Percentiles rank a stretch among this genome's conserved stretches.
These are phyloP conservation scores for Nibea coibor DNA, from an alignment of 2,113 vertebrate species.

Conservation along the genomic window DNA sequence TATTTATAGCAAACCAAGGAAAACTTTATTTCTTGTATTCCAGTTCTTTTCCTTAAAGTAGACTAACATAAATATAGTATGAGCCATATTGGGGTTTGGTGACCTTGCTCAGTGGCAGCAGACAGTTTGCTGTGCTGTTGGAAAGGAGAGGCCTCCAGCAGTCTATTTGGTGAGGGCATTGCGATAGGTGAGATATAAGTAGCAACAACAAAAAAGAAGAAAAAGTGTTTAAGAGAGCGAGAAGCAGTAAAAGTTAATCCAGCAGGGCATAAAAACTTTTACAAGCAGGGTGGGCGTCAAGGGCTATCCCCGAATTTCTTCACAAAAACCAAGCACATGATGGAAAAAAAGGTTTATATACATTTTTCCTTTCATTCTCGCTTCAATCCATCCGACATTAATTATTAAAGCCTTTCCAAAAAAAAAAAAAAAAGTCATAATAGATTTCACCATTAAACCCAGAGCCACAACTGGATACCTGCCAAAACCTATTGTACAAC, in stretches of 20 bases:
- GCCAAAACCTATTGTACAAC: conserved; percentile 58
- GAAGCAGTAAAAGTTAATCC: conserved; percentile 60
- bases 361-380: conserved; percentile 8
- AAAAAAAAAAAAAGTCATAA: conserved; percentile 34
- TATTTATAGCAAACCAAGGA: conserved; percentile 40
- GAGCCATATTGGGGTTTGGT: neutral
- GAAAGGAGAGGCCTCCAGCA: conserved; percentile 5
- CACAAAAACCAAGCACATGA: conserved; percentile 37
- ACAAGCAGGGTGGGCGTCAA: conserved; percentile 55
- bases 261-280: conserved; percentile 49
- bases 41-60: conserved; percentile 4
- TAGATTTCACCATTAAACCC: conserved; percentile 47
- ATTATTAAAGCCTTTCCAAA: conserved; percentile 39
- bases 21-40: conserved; percentile 24
- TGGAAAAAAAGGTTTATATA: conserved; percentile 31
- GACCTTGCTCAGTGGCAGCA: conserved; percentile 7
- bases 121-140: neutral
- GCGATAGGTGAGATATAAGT: conserved; percentile 1
- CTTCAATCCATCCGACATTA: conserved; percentile 22
- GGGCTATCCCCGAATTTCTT: conserved; percentile 49
- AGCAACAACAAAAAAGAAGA: neutral
- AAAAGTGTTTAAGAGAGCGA: conserved; percentile 36
- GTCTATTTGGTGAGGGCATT: conserved; percentile 21
- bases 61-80: neutral
- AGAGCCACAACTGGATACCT: conserved; percentile 37